Evolutionary conservation across 2,888 invertebrate species (phyloP).

Genomic region (Brachyptera risi): DNA sequence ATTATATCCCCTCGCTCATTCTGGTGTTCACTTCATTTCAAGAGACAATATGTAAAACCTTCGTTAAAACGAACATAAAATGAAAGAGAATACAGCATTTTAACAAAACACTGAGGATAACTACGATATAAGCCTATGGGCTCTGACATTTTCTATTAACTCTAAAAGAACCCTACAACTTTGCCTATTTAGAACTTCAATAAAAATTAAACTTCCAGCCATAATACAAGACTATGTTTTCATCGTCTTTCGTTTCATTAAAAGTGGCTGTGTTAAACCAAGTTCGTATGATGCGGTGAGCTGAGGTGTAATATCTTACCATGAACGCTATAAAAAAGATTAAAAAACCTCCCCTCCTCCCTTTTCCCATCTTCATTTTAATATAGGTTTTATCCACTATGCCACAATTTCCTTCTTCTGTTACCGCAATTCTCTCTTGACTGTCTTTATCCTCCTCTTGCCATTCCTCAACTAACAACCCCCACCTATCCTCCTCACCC

Average conservation of each 20-base stretch:
- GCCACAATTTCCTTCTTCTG: constrained; percentile 16
- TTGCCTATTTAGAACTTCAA: constrained; percentile 27
- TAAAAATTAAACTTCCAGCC: constrained; percentile 28
- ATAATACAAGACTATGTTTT: constrained; percentile 4
- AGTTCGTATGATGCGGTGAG: constrained; percentile 10
- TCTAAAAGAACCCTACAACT: too few species aligned
- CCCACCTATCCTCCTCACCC: too few species aligned
- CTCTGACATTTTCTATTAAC: constrained; percentile 25
- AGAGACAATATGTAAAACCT: constrained; percentile 31
- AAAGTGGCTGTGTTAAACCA: constrained; percentile 29
- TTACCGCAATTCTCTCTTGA: constrained; percentile 21
- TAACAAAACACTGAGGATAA: constrained; percentile 23
- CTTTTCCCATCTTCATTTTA: constrained; percentile 15
- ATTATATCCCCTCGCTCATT: constrained; percentile 2
- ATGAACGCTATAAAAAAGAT: constrained; percentile 25
- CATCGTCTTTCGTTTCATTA: constrained; percentile 29
- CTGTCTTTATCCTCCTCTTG: constrained; percentile 28
- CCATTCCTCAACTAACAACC: constrained; percentile 26
- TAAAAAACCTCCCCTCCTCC: constrained; percentile 23
- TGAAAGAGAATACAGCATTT: constrained; percentile 19
- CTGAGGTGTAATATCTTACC: constrained; percentile 21
- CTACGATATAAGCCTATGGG: constrained; percentile 27
- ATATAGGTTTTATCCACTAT: constrained; percentile 21
- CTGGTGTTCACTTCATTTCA: constrained; percentile 27
- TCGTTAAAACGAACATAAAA: constrained; percentile 30